Evolutionary conservation across 2,797 vertebrate genomes (phyloP).

Genomic region (Sternotherus odoratus): DNA sequence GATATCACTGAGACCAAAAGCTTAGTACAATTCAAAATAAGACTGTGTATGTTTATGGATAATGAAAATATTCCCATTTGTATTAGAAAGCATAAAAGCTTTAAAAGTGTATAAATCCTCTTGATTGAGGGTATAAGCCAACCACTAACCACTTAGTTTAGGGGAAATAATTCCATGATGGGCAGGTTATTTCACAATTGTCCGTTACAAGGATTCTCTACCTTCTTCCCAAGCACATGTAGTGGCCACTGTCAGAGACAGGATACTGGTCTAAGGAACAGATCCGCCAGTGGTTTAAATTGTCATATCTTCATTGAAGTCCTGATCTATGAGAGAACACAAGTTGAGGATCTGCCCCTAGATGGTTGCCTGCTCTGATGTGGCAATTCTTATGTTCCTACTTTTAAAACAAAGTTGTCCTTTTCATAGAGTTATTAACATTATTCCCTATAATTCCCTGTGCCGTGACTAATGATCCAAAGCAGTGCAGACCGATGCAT

Average conservation of each 20-base stretch:
- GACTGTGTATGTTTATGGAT: fast-evolving
- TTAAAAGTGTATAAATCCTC: not conserved
- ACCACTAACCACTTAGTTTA: not conserved
- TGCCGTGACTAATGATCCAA: too few species aligned
- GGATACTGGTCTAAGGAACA: not conserved
- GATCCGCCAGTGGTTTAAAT: not conserved
- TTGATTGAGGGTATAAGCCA: fast-evolving
- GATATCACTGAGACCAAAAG: not conserved
- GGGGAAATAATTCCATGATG: not conserved
- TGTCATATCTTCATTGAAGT: not conserved
- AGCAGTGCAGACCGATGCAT: too few species aligned
- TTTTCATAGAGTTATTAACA: not conserved
- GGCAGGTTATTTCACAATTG: not conserved
- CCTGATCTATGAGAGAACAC: not conserved
- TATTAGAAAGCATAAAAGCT: not conserved
- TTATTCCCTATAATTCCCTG: not conserved
- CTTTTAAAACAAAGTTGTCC: not conserved
- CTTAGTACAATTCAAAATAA: not conserved
- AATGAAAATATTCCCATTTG: not conserved
- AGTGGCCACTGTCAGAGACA: not conserved
- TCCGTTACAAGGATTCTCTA: fast-evolving
- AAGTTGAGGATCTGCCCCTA: not conserved
- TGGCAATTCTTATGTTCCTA: not conserved
- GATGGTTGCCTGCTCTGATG: not conserved
- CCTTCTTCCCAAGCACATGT: not conserved